Percentiles rank a stretch among this genome's conserved stretches.
phyloP scores from a whole-genome alignment of 2,888 invertebrate species.

The Litoditis marina region DNA sequence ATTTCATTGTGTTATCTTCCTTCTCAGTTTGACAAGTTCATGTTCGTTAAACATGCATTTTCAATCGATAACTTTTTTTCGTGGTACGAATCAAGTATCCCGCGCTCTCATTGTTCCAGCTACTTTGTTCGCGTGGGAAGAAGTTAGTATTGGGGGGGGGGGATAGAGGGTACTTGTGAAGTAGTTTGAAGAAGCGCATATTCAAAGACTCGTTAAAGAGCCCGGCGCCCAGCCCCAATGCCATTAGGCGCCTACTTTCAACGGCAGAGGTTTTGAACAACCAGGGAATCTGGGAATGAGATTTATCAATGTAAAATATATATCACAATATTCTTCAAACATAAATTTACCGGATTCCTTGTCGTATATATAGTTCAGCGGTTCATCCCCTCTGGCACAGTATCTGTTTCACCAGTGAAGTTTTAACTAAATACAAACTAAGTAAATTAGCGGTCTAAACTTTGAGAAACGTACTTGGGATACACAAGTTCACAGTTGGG shows the following conservation, averaged over 20 bases:
- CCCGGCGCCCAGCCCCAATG: conserved; percentile 1
- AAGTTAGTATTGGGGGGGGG: no score
- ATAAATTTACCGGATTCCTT: no score
- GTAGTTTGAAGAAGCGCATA: conserved; percentile 2
- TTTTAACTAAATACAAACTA: not conserved
- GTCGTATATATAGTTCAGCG: not conserved
- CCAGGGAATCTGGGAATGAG: no score
- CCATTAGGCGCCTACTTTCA: not conserved
- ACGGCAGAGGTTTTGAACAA: not conserved
- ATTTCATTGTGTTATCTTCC: not conserved
- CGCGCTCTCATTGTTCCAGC: no score
- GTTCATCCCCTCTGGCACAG: not conserved
- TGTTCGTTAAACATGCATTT: no score
- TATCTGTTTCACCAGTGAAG: not conserved
- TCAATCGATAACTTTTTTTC: no score
- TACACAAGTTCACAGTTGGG: no score
- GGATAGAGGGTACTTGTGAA: no score
- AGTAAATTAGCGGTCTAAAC: not conserved
- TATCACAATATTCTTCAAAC: no score
- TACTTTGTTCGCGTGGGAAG: no score
- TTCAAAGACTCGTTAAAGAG: conserved; percentile 12
- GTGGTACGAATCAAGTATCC: no score
- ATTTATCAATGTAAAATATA: no score
- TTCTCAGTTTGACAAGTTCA: not conserved
- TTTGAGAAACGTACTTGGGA: not conserved